Percentiles rank a stretch among this genome's conserved stretches.
These are phyloP conservation scores for Pseudopleuronectes americanus DNA, from an alignment of 2,797 vertebrate genomes.

Conservation along the genomic window DNA sequence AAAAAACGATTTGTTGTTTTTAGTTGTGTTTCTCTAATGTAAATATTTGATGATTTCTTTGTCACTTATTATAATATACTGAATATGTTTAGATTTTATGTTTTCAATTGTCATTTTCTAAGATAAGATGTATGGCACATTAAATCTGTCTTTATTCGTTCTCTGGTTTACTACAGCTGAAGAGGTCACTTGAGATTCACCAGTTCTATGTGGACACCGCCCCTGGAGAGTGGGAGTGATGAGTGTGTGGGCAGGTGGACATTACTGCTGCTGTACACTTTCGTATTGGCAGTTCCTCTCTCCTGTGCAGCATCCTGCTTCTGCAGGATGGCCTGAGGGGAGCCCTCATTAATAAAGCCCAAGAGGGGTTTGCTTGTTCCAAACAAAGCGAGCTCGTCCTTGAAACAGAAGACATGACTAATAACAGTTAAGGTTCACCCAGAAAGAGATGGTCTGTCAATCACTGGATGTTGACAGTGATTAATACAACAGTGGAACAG, in stretches of 20 bases:
- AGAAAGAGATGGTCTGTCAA: neutral
- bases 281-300: slow-evolving; percentile 41
- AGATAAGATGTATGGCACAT: slow-evolving; percentile 1
- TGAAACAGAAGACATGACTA: slow-evolving; percentile 44
- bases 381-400: slow-evolving; percentile 55
- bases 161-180: slow-evolving; percentile 30
- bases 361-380: slow-evolving; percentile 44
- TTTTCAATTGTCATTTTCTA: slow-evolving; percentile 7
- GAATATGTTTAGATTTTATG: neutral
- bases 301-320: slow-evolving; percentile 54
- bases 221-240: slow-evolving; percentile 40
- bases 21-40: neutral
- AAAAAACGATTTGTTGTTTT: too few relatives aligned
- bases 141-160: slow-evolving; percentile 1
- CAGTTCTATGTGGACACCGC: slow-evolving; percentile 22
- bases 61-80: neutral
- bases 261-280: slow-evolving; percentile 29
- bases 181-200: slow-evolving; percentile 23
- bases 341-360: slow-evolving; percentile 60
- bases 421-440: slow-evolving; percentile 22
- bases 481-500: neutral
- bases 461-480: slow-evolving; percentile 7
- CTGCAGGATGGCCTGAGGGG: slow-evolving; percentile 51
- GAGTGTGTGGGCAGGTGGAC: slow-evolving; percentile 56
- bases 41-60: neutral